A percentile compares a stretch with the other conserved stretches of the same genome.
Evolutionary conservation across 2,797 vertebrate genomes (phyloP).

Genomic region (Vespertilio murinus): DNA sequence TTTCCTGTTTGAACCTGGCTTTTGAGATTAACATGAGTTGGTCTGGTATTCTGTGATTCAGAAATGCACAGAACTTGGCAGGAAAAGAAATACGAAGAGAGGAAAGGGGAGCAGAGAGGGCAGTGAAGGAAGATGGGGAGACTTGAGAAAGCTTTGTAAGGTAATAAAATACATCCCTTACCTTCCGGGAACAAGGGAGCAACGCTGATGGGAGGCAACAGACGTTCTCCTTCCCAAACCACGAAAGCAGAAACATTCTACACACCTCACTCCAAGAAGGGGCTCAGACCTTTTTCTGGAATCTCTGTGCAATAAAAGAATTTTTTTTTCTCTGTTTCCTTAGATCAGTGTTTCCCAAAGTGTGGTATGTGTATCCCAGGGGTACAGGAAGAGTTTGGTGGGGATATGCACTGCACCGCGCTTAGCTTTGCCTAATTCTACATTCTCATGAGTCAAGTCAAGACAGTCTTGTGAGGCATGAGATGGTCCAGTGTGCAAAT

Average conservation of each 20-base stretch:
- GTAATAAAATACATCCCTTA: not conserved
- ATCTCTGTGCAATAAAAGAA: conserved; percentile 8
- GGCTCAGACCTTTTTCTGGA: not conserved
- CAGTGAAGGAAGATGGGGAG: conserved; percentile 27
- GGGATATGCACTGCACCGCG: too few species aligned
- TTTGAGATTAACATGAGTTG: conserved; percentile 45
- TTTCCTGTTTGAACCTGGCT: conserved; percentile 61
- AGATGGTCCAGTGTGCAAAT: too few species aligned
- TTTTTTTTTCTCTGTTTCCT: not conserved
- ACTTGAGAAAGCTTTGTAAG: conserved; percentile 52
- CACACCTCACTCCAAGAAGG: not conserved
- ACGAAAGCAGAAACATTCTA: not conserved
- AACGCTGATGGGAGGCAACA: not conserved
- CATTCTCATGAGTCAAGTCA: too few species aligned
- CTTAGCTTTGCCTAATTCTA: too few species aligned
- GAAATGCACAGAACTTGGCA: conserved; percentile 46
- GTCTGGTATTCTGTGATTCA: conserved; percentile 41
- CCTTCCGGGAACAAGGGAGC: conserved; percentile 11
- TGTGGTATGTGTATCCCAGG: too few species aligned
- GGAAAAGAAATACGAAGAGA: conserved; percentile 47
- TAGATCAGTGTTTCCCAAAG: too few species aligned
- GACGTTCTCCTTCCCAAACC: conserved; percentile 7
- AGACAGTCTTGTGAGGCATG: too few species aligned
- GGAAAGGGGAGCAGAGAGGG: not conserved
- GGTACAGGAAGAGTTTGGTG: too few species aligned